Conservation (phyloP, 2,888 invertebrate species). For the Eupithecia centaureata region DNA sequence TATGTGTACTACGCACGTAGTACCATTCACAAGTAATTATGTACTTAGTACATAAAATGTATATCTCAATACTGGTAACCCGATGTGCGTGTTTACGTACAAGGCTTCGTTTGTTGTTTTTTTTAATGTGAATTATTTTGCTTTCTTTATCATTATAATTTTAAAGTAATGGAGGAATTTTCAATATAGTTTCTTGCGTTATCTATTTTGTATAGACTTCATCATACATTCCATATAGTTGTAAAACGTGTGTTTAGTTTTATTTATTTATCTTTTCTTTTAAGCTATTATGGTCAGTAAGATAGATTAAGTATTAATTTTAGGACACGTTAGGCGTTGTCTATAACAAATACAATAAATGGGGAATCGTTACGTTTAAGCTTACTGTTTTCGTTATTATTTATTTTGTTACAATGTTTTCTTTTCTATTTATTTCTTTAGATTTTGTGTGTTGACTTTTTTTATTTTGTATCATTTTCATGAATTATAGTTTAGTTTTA, state of each 20-base stretch:
- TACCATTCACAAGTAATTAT: too few species aligned
- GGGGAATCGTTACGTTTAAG: slow-evolving; percentile 84
- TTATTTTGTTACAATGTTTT: slow-evolving; percentile 77
- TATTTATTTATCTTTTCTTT: slow-evolving; percentile 30
- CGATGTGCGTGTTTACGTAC: not conserved
- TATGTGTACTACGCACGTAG: too few species aligned
- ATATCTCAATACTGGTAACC: too few species aligned
- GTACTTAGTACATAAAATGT: too few species aligned
- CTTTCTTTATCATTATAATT: not conserved
- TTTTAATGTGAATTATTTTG: not conserved
- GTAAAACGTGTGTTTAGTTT: slow-evolving; percentile 38
- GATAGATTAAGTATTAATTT: slow-evolving; percentile 18
- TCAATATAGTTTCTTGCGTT: slow-evolving; percentile 36
- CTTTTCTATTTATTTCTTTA: slow-evolving; percentile 64
- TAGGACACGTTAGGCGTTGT: slow-evolving; percentile 24
- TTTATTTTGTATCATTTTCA: slow-evolving; percentile 48
- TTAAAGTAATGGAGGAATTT: not conserved
- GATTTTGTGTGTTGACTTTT: slow-evolving; percentile 64
- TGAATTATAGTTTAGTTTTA: slow-evolving; percentile 48
- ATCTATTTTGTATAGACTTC: slow-evolving; percentile 65
- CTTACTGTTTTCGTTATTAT: slow-evolving; percentile 77
- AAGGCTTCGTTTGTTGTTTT: not conserved
- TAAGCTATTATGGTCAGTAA: slow-evolving; percentile 32
- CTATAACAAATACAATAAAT: slow-evolving; percentile 57
- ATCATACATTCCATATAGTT: slow-evolving; percentile 64